Conservation (phyloP, 2,888 invertebrate species). For the Drosophila mayaguana region DNA sequence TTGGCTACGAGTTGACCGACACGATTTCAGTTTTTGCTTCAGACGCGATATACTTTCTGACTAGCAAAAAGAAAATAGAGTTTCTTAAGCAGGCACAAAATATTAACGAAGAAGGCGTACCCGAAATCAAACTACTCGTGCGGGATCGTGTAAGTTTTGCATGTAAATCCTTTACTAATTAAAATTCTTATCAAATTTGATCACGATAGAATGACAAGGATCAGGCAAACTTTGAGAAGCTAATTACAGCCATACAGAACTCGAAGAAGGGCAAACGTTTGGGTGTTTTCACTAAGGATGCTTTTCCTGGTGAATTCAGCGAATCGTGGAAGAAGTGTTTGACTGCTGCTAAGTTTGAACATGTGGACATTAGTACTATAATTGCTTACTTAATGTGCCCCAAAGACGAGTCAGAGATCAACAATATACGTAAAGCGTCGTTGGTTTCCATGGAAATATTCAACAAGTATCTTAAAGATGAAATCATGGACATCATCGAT, state of each 20-base stretch:
- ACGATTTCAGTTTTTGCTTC: conserved; percentile 96
- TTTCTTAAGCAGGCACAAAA: conserved; percentile 96
- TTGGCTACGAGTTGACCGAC: conserved; percentile 98
- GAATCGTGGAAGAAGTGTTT: conserved; percentile 94
- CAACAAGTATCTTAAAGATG: conserved; percentile 97
- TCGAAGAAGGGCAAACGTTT: conserved; percentile 95
- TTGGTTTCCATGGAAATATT: conserved; percentile 97
- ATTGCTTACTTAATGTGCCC: conserved; percentile 95
- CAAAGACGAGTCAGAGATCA: conserved; percentile 97
- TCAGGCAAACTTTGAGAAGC: conserved; percentile 93
- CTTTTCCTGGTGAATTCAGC: conserved; percentile 96
- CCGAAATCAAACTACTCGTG: conserved; percentile 93
- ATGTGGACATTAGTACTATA: conserved; percentile 93
- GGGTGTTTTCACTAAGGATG: conserved; percentile 97
- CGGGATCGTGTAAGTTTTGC: conserved; percentile 92
- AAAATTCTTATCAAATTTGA: not conserved
- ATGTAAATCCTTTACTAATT: fast-evolving
- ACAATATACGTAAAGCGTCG: conserved; percentile 96
- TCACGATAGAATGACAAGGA: conserved; percentile 92
- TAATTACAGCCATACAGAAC: conserved; percentile 91
- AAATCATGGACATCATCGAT: conserved; percentile 99
- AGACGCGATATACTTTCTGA: conserved; percentile 94
- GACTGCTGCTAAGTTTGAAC: conserved; percentile 92
- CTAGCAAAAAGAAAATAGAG: conserved; percentile 99
- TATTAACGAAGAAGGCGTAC: conserved; percentile 93